phyloP scores from a whole-genome alignment of 2,113 vertebrate genomes.

The Rhinoderma darwinii region DNA sequence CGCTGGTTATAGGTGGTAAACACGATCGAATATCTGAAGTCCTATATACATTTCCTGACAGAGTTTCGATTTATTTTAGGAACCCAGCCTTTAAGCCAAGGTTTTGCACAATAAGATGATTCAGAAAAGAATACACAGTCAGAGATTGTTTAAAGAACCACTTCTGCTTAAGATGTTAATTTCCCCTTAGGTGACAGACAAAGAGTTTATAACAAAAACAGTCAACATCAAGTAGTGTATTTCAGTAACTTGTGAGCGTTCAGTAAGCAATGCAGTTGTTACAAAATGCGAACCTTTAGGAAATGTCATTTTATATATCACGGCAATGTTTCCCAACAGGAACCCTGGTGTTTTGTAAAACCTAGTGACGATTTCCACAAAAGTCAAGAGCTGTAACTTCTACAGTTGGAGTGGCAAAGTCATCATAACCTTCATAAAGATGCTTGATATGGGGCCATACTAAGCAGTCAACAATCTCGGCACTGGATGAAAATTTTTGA shows the following conservation, averaged over 20 bases:
- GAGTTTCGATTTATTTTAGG: slow-evolving; percentile 3
- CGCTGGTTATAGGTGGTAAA: too few species aligned
- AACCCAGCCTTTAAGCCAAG: neutral
- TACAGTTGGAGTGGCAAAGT: too few species aligned
- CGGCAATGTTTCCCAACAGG: neutral
- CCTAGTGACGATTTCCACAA: neutral
- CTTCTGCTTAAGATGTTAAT: neutral
- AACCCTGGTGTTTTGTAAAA: neutral
- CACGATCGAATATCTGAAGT: too few species aligned
- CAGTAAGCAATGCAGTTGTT: neutral
- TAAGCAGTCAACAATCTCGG: too few species aligned
- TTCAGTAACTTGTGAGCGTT: slow-evolving; percentile 6
- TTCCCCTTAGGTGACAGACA: neutral
- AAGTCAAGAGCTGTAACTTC: neutral
- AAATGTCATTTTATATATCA: too few species aligned
- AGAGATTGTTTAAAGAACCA: neutral
- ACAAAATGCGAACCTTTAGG: too few species aligned
- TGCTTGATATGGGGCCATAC: neutral
- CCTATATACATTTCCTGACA: neutral
- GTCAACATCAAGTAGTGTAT: neutral
- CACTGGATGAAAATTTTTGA: too few species aligned
- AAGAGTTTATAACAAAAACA: slow-evolving; percentile 5
- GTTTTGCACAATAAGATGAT: neutral
- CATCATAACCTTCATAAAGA: too few species aligned
- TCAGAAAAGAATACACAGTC: slow-evolving; percentile 9